A percentile compares a stretch with the other conserved stretches of the same genome.
These are phyloP conservation scores for Plutella xylostella DNA, from an alignment of 2,888 invertebrate species.

Conservation along the genomic window DNA sequence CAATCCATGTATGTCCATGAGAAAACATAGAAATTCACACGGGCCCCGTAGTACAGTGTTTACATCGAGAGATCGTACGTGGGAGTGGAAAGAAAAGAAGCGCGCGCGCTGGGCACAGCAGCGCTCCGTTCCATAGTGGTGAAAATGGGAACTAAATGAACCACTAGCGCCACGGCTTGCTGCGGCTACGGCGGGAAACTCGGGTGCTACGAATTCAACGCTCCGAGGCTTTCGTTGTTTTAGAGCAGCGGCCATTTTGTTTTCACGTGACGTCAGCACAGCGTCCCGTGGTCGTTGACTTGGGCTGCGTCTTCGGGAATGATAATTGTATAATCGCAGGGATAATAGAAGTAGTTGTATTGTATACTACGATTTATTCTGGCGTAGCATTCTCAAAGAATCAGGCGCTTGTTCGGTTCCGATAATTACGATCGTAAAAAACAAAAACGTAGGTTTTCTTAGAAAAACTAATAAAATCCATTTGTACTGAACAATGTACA, in stretches of 20 bases:
- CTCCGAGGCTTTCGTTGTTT: conserved; percentile 4
- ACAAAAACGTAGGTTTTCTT: no score
- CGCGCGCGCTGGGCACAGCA: conserved; percentile 33
- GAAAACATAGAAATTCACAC: conserved; percentile 36
- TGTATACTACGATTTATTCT: no score
- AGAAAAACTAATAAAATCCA: no score
- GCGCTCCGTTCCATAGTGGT: conserved; percentile 39
- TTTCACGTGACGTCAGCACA: conserved; percentile 19
- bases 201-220: not conserved
- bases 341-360: not conserved
- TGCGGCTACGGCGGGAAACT: conserved; percentile 35
- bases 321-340: conserved; percentile 6
- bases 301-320: not conserved
- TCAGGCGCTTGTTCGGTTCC: no score
- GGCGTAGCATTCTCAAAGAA: no score
- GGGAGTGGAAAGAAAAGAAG: conserved; percentile 46
- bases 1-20: conserved; percentile 35
- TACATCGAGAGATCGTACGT: conserved; percentile 56
- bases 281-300: not conserved
- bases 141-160: conserved; percentile 54
- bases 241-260: conserved; percentile 58
- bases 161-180: conserved; percentile 19
- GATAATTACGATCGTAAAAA: no score
- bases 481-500: no score
- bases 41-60: conserved; percentile 43